Conservation (phyloP, 1,140 invertebrate species). For the Andricus grossulariae region DNA sequence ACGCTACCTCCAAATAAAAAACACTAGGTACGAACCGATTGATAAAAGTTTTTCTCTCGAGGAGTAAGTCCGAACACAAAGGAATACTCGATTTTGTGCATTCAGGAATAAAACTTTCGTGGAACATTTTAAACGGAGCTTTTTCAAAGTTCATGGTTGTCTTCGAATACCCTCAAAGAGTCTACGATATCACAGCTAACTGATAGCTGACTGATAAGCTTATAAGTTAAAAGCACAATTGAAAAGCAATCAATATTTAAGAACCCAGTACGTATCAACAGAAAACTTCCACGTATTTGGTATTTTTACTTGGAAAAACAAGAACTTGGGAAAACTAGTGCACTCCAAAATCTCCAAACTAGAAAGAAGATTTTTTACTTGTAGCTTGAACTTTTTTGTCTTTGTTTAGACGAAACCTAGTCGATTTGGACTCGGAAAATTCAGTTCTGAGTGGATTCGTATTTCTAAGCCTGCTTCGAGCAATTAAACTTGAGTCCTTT, state of each 20-base stretch:
- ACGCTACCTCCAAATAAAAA: constrained; percentile 44
- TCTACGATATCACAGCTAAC: constrained; percentile 11
- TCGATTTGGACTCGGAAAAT: not conserved
- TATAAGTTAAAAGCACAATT: not conserved
- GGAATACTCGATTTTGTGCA: constrained; percentile 33
- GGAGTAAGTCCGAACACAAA: constrained; percentile 46
- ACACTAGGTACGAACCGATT: constrained; percentile 44
- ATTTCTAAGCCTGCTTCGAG: constrained; percentile 19
- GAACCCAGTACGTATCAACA: not conserved
- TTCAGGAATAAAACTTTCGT: constrained; percentile 44
- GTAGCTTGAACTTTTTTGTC: not conserved
- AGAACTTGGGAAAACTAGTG: constrained; percentile 10
- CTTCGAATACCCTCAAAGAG: constrained; percentile 37
- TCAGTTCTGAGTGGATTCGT: constrained; percentile 6
- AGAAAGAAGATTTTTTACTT: constrained; percentile 16
- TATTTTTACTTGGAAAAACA: not conserved
- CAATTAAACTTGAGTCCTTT: constrained; percentile 20
- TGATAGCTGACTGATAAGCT: constrained; percentile 2
- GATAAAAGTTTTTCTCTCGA: constrained; percentile 24
- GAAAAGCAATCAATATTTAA: not conserved
- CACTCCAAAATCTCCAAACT: constrained; percentile 17
- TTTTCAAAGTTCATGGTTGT: constrained; percentile 37
- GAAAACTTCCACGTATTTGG: not conserved
- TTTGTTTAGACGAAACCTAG: constrained; percentile 1
- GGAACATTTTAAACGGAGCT: constrained; percentile 41